Base-by-base conservation (phyloP, 1,140 invertebrate species). In the Onthophagus taurus region DNA sequence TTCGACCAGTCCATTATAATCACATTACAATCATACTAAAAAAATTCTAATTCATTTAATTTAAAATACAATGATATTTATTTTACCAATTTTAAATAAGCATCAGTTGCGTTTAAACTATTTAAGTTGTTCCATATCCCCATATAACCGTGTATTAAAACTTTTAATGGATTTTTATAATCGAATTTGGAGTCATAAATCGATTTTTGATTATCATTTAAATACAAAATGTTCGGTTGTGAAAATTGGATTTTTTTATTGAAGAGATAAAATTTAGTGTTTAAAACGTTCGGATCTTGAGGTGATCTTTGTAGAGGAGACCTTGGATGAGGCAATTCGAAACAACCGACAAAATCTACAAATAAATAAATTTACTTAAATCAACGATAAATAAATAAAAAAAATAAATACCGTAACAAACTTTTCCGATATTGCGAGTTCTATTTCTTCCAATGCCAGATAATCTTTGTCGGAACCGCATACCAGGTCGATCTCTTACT, bases 1-100 rank as follows among this genome's bases (percentile, higher is more conserved):
- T 68, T 55, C 38, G 70, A 69, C 81, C 81, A 85, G 52, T 84
- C 80, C 26, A 83, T 67, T 11, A 72, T 66, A 34, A 84, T 71
- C 1, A 83, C 60, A 51, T 83, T 85, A 57, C 71, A 72, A 1
- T 69, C 62, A 11, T 58, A 63, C 67, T 49, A 64, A 71, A 47
- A 67, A 63, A 38, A 24, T 38, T 38, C 5, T 6, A 21, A 4
- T 5, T 34, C 16, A 13, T 34, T 14, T 14, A 14, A 34, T 13
- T n/a, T 26, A n/a, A n/a, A 7, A 26, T n/a, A n/a, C n/a, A 7
- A 7, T 26, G 24, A 26, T 26, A 26, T 26, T 26, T 26, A 7
- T 26, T 60, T 61, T 54, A 65, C 63, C 37, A 64, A 45, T 49
- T 65, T 56, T 13, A 63, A 47, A 49, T 61, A 65, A 2, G 57